Evolutionary conservation across 1,140 invertebrate species (phyloP), one percentile per base, ranked within the genome.

Genomic region (Hyles euphorbiae): DNA sequence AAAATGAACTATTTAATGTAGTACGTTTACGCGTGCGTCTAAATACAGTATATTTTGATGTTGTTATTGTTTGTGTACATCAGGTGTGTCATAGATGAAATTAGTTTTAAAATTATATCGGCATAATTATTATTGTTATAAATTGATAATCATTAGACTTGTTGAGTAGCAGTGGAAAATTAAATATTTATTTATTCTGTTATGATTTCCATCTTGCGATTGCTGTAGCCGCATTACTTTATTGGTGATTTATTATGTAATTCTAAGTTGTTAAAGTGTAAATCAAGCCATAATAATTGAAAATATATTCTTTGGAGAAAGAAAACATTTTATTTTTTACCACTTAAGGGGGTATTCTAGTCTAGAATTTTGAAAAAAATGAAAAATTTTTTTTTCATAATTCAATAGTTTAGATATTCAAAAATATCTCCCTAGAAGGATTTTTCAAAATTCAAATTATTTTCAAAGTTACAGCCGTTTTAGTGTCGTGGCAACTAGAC

Each of bases 211-310:
- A 74, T 68, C 71, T 64, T 81, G 74, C 65, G 70, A 80, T 78
- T 76, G 65, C 76, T 83, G 83, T 85, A 85, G 81, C 72, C 77
- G 75, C 81, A 82, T 86, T 81, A 78, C 66, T 79, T 85, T 81
- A 70, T 78, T 78, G 80, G 78, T 86, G 81, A 85, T 87, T 78
- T 83, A 81, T 85, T 83, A 77, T 80, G 71, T 87, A 84, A 82
- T 85, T 87, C 72, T 88, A 88, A 88, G 83, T 88, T 88, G 83
- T 88, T 88, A 82, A 81, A 84, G 81, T 86, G 76, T 86, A 84
- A 87, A 85, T 83, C 81, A 85, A 88, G 85, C 85, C 85, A 88
- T 88, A 88, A 88, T 87, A 88, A 88, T 79, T 83, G 77, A 83
- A 75, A 87, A 82, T 88, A 88, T 87, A 87, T 87, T 88, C 76